Evolutionary conservation across 2,888 invertebrate genomes (phyloP), one percentile per base, ranked within the genome.

Genomic region (Anagyrus pseudococci): DNA sequence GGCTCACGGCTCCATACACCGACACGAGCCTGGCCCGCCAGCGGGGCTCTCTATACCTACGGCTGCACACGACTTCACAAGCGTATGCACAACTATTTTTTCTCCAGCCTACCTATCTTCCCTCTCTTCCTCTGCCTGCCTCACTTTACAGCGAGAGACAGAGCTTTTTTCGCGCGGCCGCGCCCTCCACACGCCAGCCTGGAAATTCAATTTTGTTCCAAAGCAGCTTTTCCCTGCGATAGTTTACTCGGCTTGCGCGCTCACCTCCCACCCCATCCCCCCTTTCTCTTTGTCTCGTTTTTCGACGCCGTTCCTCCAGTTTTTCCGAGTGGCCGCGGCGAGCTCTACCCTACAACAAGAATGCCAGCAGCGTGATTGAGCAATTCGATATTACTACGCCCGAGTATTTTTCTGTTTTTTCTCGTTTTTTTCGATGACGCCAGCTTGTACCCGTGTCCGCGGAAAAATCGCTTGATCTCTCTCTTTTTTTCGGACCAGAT

Each of bases 121-220:
- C 8, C 25, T 10, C 25, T 41, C 13, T 25, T 26, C 8, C 23
- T 26, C 53, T 25, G n/a, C 19, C n/a, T 25, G 23, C 25, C 17
- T 23, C 17, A 15, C n/a, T 41, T 22, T 25, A 29, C 33, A 50
- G 20, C 20, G 2, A 44, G n/a, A n/a, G n/a, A n/a, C n/a, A n/a
- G n/a, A 10, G 8, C 26, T 33, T 33, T 23, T 13, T 10, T 10
- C 1, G 13, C 29, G 17, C 26, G 23, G 22, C 19, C 23, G 17
- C 10, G 37, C 20, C 26, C 2, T 4, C 37, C 20, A 19, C n/a
- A n/a, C n/a, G n/a, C n/a, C n/a, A n/a, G n/a, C 4, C 46, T 40
- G 48, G 8, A 53, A 64, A 64, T 64, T 64, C 52, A 59, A 59
- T 64, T 59, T 56, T 25, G 53, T 60, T 47, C 46, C 46, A 55